Conservation (phyloP, 2,113 vertebrate genomes). For the Sorex araneus region DNA sequence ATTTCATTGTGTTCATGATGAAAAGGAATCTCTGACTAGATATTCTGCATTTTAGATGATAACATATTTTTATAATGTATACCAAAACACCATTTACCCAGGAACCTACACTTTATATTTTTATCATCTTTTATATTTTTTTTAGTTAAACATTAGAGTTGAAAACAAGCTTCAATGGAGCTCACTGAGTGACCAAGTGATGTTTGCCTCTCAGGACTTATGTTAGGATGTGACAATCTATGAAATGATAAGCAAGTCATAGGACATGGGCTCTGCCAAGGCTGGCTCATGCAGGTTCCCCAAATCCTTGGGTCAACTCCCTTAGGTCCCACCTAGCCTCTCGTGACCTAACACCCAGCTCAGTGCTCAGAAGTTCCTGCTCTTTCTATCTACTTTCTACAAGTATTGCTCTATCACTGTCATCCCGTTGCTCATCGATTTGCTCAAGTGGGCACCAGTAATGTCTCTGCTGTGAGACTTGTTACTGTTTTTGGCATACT, state of each 20-base stretch:
- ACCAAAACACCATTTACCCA: conserved; percentile 5
- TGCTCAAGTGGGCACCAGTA: too few relatives aligned
- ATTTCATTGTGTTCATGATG: conserved; percentile 4
- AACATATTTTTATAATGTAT: not conserved
- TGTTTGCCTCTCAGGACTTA: not conserved
- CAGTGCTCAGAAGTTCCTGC: not conserved
- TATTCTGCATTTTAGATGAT: not conserved
- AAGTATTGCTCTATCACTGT: too few relatives aligned
- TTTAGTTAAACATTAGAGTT: conserved; percentile 31
- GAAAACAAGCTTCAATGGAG: not conserved
- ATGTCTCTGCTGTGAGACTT: too few relatives aligned
- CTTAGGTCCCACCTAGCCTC: not conserved
- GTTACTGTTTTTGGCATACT: too few relatives aligned
- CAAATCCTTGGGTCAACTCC: not conserved
- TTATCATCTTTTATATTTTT: not conserved
- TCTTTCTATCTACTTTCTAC: not conserved
- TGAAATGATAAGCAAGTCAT: not conserved
- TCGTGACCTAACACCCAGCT: not conserved
- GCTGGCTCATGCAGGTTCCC: not conserved
- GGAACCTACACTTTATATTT: conserved; percentile 11
- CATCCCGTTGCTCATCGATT: too few relatives aligned
- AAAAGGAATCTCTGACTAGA: not conserved
- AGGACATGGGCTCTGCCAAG: not conserved
- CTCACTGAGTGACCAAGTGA: not conserved
- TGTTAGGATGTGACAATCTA: not conserved